Evolutionary conservation across 2,797 vertebrate species (phyloP).

Genomic region (Leptatherina wallacei): DNA sequence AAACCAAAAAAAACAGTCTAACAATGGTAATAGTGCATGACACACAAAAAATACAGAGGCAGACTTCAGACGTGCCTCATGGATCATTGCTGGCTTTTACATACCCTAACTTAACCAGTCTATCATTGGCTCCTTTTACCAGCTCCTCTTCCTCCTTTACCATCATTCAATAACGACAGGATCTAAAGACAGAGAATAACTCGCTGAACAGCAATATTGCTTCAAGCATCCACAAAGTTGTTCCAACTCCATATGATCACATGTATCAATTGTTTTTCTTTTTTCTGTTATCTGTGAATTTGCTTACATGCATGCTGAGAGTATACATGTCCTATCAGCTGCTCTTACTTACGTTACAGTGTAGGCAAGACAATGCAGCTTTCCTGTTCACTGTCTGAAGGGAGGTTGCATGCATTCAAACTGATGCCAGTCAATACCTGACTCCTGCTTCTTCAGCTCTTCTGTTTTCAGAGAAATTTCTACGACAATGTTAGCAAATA

Average conservation of each 20-base stretch:
- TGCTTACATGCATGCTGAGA: not conserved
- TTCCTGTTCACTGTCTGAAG: constrained; percentile 19
- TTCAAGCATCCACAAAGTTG: not conserved
- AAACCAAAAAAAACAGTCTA: not conserved
- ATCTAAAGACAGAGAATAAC: not conserved
- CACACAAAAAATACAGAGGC: not conserved
- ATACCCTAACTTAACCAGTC: not conserved
- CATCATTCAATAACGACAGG: too few species aligned
- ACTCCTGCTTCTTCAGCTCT: constrained; percentile 39
- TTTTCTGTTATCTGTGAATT: not conserved
- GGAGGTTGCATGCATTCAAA: constrained; percentile 39
- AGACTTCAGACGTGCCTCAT: not conserved
- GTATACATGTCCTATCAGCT: not conserved
- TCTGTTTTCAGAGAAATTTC: constrained; percentile 45
- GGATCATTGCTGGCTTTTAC: not conserved
- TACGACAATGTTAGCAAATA: constrained; percentile 48
- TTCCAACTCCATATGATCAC: not conserved
- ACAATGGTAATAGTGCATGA: not conserved
- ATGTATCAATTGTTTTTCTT: not conserved
- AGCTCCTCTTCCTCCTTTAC: too few species aligned
- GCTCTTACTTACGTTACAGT: not conserved
- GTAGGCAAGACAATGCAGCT: not conserved
- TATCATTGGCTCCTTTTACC: too few species aligned
- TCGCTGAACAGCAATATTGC: not conserved
- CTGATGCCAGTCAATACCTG: constrained; percentile 36